Evolutionary conservation across 2,888 invertebrate species (phyloP).

Genomic region (Hypena proboscidalis): DNA sequence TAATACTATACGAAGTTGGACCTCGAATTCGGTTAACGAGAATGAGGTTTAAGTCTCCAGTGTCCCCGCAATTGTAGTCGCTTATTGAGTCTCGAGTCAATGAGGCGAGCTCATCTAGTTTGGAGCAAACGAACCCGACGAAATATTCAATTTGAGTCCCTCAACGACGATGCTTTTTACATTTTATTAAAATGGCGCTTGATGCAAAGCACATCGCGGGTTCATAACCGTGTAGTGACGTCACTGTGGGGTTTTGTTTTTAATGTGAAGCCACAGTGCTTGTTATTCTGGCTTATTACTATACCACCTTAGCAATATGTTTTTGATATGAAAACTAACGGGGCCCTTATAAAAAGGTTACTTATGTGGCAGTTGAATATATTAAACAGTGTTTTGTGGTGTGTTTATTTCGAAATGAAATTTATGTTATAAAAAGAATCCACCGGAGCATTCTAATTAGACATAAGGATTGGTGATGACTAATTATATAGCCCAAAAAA

Average conservation of each 20-base stretch:
- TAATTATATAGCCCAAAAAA: conserved; percentile 24
- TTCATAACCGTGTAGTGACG: conserved; percentile 26
- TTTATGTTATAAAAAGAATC: too few relatives aligned
- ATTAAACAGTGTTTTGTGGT: too few relatives aligned
- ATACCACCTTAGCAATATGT: not conserved
- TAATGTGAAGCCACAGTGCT: conserved; percentile 7
- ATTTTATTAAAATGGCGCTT: conserved; percentile 41
- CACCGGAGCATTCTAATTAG: too few relatives aligned
- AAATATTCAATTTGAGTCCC: conserved; percentile 52
- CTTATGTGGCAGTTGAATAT: not conserved
- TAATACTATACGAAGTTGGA: conserved; percentile 30
- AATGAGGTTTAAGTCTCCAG: conserved; percentile 32
- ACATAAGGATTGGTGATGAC: too few relatives aligned
- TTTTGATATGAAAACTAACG: conserved; percentile 4
- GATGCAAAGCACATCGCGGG: conserved; percentile 31
- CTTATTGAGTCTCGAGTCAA: conserved; percentile 43
- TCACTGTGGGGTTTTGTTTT: conserved; percentile 28
- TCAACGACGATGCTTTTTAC: conserved; percentile 34
- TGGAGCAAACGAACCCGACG: conserved; percentile 40
- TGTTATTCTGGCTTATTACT: conserved; percentile 20
- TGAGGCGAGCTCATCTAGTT: conserved; percentile 48
- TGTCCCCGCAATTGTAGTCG: conserved; percentile 37
- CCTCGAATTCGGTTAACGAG: conserved; percentile 32
- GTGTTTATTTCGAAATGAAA: conserved; percentile 7
- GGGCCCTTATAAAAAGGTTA: not conserved